Base-by-base conservation (phyloP, 2,888 invertebrate species). In the Tetragonisca angustula region DNA sequence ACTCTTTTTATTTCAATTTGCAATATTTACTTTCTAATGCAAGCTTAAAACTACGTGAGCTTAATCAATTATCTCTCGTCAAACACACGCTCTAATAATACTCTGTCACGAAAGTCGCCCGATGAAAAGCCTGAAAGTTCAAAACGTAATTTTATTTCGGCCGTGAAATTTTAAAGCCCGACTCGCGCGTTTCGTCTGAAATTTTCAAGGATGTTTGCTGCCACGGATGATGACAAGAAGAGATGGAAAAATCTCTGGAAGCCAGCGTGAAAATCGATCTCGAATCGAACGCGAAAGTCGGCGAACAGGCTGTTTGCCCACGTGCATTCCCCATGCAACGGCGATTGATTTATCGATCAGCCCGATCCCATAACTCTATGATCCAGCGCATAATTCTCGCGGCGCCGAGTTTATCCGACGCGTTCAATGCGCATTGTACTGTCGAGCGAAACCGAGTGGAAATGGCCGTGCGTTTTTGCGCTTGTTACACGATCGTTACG, bases 271-370 rank as follows among this genome's bases (percentile, higher is more conserved):
- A 54, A 36, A 64, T 19, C 32, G 56, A 56, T 77, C 43, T 43
- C 54, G 73, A 68, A 61, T 68, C n/a, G 76, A 61, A 61, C 76
- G 76, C 32, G 54, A 56, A 76, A 68, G 67, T 75, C 56, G 59
- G 36, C 50, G 52, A 43, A 49, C 52, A 15, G 59, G 27, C n/a
- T 24, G 61, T 56, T 59, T 72, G 65, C 62, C 83, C 83, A 83
- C 82, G 76, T 72, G 82, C 76, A 82, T 83, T 50, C 76, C 83
- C 76, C 83, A 67, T 74, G n/a, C n/a, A n/a, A 83, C 74, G 83
- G 36, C 74, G 78, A 54, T 83, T 83, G 84, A 84, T 84, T 84
- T 84, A 84, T 84, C 78, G 83, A 50, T 52, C 67, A 9, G 36
- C 27, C 50, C 71, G 50, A 32, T 67, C 82, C 56, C 79, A 71